Evolutionary conservation across 2,888 invertebrate genomes (phyloP), one percentile per base, ranked within the genome.

Genomic region (Stratiomys singularior): DNA sequence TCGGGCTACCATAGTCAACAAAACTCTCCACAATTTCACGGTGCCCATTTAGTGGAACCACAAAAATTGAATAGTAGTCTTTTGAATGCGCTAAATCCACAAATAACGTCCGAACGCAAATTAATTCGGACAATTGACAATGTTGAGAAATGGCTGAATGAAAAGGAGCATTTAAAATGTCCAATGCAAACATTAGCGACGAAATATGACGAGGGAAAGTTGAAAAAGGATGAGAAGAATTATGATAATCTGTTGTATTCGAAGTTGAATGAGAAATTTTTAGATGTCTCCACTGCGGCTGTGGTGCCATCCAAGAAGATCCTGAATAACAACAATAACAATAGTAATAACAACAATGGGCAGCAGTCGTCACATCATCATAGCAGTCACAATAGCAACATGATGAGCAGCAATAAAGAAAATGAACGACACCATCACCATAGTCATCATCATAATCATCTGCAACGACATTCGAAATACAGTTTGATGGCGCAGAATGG

Each of bases 131-230:
- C 84, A 1, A 82, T 85, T 76, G 86, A 86, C n/a, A 86, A 87
- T 78, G 89, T 90, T 21, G 89, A 90, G 58, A 88, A 88, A 81
- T 90, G 90, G 89, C 84, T 90, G 69, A 82, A 82, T 23, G 83
- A 82, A 78, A 83, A 82, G 66, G 83, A 83, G 44, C 81, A 81
- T 21, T 47, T 78, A 11, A 78, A 80, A 77, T 78, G 58, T 76
- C 80, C 77, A n/a, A 74, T 21, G 5, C 7, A 25, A 21, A 13
- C n/a, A 11, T 15, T 9, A 5, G 11, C 60, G 4, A n/a, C 23
- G 15, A 76, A 76, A 28, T 56, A 67, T 30, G 78, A 80, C 66
- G 78, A 81, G 63, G 81, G 80, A 44, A 83, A 85, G 52, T 80
- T 82, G 76, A 83, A 83, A 78, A 85, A 86, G 79, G 85, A 85